A percentile compares a stretch with the other conserved stretches of the same genome.
Evolutionary conservation across 2,113 vertebrate species (phyloP).

Genomic region (Tachysurus fulvidraco): DNA sequence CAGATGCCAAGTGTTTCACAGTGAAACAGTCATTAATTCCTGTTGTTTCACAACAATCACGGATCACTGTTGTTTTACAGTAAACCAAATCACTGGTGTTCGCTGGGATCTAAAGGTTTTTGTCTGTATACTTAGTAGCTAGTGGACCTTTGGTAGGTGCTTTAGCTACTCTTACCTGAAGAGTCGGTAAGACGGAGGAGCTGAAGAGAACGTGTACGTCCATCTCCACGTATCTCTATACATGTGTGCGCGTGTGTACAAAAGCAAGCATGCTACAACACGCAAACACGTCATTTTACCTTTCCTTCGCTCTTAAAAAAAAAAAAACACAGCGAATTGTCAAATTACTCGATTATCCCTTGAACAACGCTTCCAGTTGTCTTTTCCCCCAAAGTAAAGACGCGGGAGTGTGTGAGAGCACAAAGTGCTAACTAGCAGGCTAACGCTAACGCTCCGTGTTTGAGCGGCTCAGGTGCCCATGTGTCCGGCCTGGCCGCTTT

Average conservation of each 20-base stretch:
- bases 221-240: neutral
- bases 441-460: slow-evolving; percentile 10
- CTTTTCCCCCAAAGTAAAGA: neutral
- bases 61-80: neutral
- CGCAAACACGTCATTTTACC: neutral
- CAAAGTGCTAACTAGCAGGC: slow-evolving; percentile 40
- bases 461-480: neutral
- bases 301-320: neutral
- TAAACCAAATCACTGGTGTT: neutral
- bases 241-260: neutral
- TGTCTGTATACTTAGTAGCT: neutral
- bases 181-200: neutral
- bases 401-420: slow-evolving; percentile 34
- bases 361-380: neutral
- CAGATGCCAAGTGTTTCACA: too few relatives aligned
- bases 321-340: neutral
- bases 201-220: neutral
- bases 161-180: neutral
- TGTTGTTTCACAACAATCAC: neutral
- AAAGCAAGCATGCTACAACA: neutral
- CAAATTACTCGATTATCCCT: too few relatives aligned
- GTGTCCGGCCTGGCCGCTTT: slow-evolving; percentile 37
- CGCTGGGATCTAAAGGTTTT: neutral
- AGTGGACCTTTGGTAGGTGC: too few relatives aligned
- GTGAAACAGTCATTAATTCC: too few relatives aligned